Percentiles rank a stretch among this genome's conserved stretches.
These are phyloP conservation scores for Heloderma charlesbogerti DNA, from an alignment of 2,113 vertebrate genomes.

Conservation along the genomic window DNA sequence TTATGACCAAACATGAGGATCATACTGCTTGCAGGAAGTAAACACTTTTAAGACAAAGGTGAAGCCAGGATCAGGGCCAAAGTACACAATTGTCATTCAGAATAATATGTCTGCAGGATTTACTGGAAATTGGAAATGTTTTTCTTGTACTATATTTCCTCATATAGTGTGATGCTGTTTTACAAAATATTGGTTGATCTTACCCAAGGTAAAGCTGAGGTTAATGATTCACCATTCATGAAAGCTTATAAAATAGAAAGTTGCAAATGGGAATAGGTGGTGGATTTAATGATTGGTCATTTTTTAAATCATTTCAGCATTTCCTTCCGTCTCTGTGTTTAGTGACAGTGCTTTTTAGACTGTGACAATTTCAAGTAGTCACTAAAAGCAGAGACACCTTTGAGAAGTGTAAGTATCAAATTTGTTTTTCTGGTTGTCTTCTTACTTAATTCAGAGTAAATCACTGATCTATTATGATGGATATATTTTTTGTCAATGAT, in stretches of 20 bases:
- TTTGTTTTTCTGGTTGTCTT: neutral
- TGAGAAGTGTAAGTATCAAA: slow-evolving; percentile 59
- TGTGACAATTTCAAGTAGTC: neutral
- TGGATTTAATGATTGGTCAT: slow-evolving; percentile 39
- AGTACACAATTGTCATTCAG: neutral
- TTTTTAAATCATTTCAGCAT: slow-evolving; percentile 35
- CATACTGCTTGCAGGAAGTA: neutral
- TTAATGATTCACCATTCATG: slow-evolving; percentile 67
- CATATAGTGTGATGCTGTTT: neutral
- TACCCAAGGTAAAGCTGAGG: neutral
- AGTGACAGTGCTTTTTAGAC: slow-evolving; percentile 6
- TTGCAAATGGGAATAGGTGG: slow-evolving; percentile 43
- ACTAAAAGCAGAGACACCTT: neutral
- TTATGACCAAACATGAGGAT: neutral
- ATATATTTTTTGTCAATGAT: neutral
- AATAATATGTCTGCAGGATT: neutral
- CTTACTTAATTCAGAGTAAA: neutral
- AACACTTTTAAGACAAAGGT: neutral
- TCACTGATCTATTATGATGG: neutral
- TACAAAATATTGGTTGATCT: neutral
- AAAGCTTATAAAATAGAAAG: slow-evolving; percentile 38
- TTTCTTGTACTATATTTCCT: slow-evolving; percentile 1
- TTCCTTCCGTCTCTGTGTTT: neutral
- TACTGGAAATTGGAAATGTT: neutral
- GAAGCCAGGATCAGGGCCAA: slow-evolving; percentile 43